These are phyloP conservation scores for Pyxicephalus adspersus DNA, from an alignment of 2,113 vertebrate species.

Conservation along the genomic window DNA sequence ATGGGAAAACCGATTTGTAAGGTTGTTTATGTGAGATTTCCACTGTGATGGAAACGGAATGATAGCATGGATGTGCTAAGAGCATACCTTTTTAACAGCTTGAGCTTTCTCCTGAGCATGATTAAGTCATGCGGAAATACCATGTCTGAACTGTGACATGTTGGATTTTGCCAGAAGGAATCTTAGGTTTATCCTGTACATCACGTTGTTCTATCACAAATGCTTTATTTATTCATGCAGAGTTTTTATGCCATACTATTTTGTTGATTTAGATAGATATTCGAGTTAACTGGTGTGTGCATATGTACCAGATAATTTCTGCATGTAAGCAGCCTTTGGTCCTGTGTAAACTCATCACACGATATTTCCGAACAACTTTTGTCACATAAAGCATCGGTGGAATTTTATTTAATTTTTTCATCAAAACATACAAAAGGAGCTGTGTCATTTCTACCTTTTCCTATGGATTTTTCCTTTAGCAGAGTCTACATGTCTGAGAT, in stretches of 20 bases:
- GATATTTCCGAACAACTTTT: no score
- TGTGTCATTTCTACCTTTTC: no score
- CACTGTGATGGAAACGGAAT: no score
- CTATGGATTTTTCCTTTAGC: no score
- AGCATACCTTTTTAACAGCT: conserved; percentile 26
- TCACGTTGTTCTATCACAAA: conserved; percentile 3
- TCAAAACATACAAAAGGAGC: no score
- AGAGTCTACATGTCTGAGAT: no score
- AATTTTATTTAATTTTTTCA: no score
- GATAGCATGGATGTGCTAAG: conserved; percentile 6
- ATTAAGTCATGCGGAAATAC: not conserved
- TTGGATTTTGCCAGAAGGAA: conserved; percentile 59
- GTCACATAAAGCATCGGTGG: no score
- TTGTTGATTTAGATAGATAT: conserved; percentile 17
- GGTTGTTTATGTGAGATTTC: no score
- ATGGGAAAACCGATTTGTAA: no score
- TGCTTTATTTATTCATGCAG: conserved; percentile 17
- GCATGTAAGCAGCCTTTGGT: no score
- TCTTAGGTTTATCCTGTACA: conserved; percentile 32
- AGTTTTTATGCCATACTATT: not conserved
- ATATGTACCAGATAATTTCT: not conserved
- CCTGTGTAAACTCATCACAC: no score
- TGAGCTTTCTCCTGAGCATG: conserved; percentile 5
- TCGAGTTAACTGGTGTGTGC: conserved; percentile 24
- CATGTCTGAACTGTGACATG: conserved; percentile 57